Evolutionary conservation across 92 coral and sea anemone species (phyloP).

Genomic region (Umimayanthus chanpuru): DNA sequence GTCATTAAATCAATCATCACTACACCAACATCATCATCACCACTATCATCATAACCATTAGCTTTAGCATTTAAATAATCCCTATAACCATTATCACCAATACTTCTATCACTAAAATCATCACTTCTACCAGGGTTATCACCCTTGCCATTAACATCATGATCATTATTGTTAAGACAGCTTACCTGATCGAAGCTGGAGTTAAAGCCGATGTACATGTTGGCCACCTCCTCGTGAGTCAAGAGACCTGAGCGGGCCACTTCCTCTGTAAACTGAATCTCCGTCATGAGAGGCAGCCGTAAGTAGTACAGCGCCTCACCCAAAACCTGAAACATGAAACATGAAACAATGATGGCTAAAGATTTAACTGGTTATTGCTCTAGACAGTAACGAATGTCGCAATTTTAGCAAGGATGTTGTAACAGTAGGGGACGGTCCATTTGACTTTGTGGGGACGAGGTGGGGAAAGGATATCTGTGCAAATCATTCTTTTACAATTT

Average conservation of each 20-base stretch:
- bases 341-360: too few relatives aligned
- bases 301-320: slow-evolving; percentile 64
- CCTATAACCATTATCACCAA: too few relatives aligned
- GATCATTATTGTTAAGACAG: neutral
- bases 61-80: too few relatives aligned
- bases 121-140: neutral
- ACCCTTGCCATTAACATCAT: neutral
- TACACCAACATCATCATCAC: neutral
- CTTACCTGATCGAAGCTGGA: slow-evolving; percentile 41
- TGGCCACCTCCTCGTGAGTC: slow-evolving; percentile 64
- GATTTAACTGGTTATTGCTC: neutral
- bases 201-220: slow-evolving; percentile 63
- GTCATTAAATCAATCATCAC: neutral
- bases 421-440: too few relatives aligned
- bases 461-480: too few relatives aligned
- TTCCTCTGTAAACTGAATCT: slow-evolving; percentile 58
- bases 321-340: slow-evolving; percentile 19
- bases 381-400: too few relatives aligned
- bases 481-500: too few relatives aligned
- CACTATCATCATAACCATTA: neutral
- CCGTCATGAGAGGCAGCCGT: slow-evolving; percentile 67
- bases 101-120: neutral
- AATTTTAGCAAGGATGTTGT: too few relatives aligned
- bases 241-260: slow-evolving; percentile 63
- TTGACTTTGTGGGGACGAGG: too few relatives aligned